Base-by-base conservation (phyloP, 2,797 vertebrate species). In the Pseudomugil gertrudae region DNA sequence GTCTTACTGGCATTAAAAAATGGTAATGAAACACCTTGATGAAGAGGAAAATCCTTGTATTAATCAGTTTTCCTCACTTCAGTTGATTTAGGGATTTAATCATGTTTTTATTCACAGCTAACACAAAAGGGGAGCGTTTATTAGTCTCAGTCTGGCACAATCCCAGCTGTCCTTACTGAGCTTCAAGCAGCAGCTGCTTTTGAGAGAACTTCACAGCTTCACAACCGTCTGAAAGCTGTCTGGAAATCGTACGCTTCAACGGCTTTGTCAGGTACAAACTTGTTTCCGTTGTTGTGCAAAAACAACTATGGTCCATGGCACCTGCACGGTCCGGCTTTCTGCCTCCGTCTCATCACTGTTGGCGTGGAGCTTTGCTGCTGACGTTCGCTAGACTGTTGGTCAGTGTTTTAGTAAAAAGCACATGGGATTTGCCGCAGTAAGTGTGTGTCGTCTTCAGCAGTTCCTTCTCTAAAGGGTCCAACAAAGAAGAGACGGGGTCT, bases 371-470 rank as follows among this genome's bases (percentile, higher is more conserved):
- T 48, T 71, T 88, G 78, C 83, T 75, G 71, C 91, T 92, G 72
- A 90, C 43, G 69, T 74, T 64, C 2, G 10, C 76, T 29, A 77
- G 92, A 92, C 93, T 94, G 87, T 57, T 83, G 29, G 69, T 90
- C 60, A 90, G 91, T 57, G 92, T 95, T 86, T 93, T 95, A 74
- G 94, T 92, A 85, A 97, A 94, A 56, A 96, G 89, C 36, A 89
- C 71, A 83, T 95, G 93, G 52, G 94, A 94, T 92, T 92, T 96
- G 45, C 96, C 96, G 77, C 96, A 97, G 59, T 97, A 97, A 0
- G 95, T 96, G 66, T 96, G 93, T 0, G 85, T 92, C 21, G 96
- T 97, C 89, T 93, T 95, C 86, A 87, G 72, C 57, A 98, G 89
- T 69, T 95, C 92, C 78, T 87, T 84, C 86, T 96, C 94, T 21